Evolutionary conservation across 2,797 vertebrate genomes (phyloP), one percentile per base, ranked within the genome.

Genomic region (Spatula versicolor): DNA sequence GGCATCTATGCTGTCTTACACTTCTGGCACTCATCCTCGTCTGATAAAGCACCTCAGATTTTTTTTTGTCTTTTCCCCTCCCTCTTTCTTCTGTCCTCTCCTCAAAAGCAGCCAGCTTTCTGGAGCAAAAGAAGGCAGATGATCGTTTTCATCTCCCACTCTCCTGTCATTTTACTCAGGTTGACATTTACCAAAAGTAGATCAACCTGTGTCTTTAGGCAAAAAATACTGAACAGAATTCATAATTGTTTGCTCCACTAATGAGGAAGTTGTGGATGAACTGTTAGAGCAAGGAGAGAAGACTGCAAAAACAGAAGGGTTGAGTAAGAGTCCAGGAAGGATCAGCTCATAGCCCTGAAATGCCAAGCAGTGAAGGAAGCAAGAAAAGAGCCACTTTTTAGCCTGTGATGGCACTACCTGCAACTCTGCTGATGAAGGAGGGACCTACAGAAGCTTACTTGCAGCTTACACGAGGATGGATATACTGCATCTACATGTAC

Each of bases 251-350:
- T 79, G 26, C 31, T n/a, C 17, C 46, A 63, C 45, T 13, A 37
- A 74, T 1, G 0, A 6, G 28, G 60, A 60, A 35, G 52, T 6
- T 31, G 72, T 0, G 4, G 41, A 54, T 20, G 45, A 79, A 7
- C 31, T 59, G 58, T 28, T 14, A 58, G 37, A 90, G 58, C 46
- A 78, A 83, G 41, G 10, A 81, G 6, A 72, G 50, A 66, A 72
- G 50, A 76, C 55, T 83, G n/a, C 85, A 76, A 73, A 87, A 78
- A 7, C 23, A 17, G 26, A 80, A 82, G 5, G 14, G 23, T 0
- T 62, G n/a, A 82, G 43, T 69, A 72, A 41, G 76, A 62, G 15
- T 43, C 33, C 63, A 69, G 74, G 83, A 73, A 55, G 26, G 48
- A 54, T 23, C 50, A 41, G 28, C 9, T 45, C 22, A 45, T 45